A percentile compares a stretch with the other conserved stretches of the same genome.
Conservation (phyloP, 2,797 vertebrate genomes). For the Microctenopoma lineatum region DNA sequence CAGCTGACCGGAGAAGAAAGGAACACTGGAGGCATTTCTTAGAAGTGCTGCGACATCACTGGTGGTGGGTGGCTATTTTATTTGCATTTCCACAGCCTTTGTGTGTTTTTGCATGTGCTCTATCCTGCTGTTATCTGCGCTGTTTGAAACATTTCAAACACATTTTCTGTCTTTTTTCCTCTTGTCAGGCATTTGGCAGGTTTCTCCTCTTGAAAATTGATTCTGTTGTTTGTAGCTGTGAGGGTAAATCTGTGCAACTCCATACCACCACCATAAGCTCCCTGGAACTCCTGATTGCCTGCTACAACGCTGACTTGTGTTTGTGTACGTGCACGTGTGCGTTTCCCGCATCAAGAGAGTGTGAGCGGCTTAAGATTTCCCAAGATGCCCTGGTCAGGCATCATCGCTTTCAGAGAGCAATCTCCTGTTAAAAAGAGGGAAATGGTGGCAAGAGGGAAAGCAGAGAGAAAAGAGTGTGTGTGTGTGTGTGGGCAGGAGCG, state of each 20-base stretch:
- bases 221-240: conserved; percentile 28
- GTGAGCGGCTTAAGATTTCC: conserved; percentile 76
- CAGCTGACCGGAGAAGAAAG: conserved; percentile 58
- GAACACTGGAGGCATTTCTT: conserved; percentile 65
- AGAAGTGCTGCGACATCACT: conserved; percentile 61
- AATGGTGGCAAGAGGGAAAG: conserved; percentile 33
- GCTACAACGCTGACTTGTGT: conserved; percentile 41
- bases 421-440: conserved; percentile 61
- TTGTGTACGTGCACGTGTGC: conserved; percentile 15
- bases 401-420: conserved; percentile 72
- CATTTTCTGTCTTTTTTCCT: not conserved
- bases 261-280: conserved; percentile 18
- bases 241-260: conserved; percentile 40
- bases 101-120: not conserved
- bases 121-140: conserved; percentile 29
- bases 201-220: conserved; percentile 27
- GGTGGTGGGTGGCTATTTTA: conserved; percentile 41
- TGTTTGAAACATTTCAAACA: conserved; percentile 23
- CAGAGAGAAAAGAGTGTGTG: conserved; percentile 33
- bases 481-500: not conserved
- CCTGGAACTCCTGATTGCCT: conserved; percentile 46
- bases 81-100: conserved; percentile 23
- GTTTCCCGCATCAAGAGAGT: conserved; percentile 42
- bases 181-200: conserved; percentile 5
- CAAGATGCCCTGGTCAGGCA: conserved; percentile 72